Evolutionary conservation across 2,797 vertebrate genomes (phyloP).

Genomic region (Sparidentex hasta): DNA sequence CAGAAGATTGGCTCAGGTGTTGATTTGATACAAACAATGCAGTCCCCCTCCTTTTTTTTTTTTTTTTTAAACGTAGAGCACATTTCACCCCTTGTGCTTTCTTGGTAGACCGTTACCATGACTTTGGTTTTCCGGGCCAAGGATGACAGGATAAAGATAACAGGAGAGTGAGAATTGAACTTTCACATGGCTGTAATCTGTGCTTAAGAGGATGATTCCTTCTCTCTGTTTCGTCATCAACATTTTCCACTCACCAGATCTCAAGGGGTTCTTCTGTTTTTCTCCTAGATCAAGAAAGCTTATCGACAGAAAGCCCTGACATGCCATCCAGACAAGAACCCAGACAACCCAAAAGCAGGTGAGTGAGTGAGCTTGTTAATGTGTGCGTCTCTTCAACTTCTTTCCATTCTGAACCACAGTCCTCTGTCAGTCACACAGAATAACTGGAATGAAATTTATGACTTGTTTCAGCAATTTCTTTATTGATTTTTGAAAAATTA

Average conservation of each 20-base stretch:
- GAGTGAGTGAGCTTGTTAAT: slow-evolving; percentile 41
- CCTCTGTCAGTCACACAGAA: background rate
- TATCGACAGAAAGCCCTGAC: slow-evolving; percentile 95
- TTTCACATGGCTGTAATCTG: slow-evolving; percentile 45
- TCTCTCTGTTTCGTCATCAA: slow-evolving; percentile 39
- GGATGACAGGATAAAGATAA: slow-evolving; percentile 56
- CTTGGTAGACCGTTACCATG: slow-evolving; percentile 44
- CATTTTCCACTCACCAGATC: slow-evolving; percentile 33
- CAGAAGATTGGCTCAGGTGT: slow-evolving; percentile 69
- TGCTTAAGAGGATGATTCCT: slow-evolving; percentile 39
- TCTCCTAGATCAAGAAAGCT: slow-evolving; percentile 94
- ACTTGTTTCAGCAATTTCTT: slow-evolving; percentile 16
- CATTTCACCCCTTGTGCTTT: slow-evolving; percentile 54
- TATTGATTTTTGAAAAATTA: slow-evolving; percentile 33
- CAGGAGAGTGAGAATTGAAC: slow-evolving; percentile 44
- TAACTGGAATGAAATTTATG: slow-evolving; percentile 7
- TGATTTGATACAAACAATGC: slow-evolving; percentile 61
- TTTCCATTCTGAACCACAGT: slow-evolving; percentile 4
- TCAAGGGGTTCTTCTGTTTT: slow-evolving; percentile 32
- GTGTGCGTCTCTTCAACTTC: background rate
- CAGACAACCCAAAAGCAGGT: slow-evolving; percentile 97
- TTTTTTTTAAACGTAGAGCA: slow-evolving; percentile 47
- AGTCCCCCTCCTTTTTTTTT: slow-evolving; percentile 24
- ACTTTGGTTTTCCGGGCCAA: slow-evolving; percentile 49
- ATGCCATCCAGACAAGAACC: slow-evolving; percentile 99